phyloP scores from a whole-genome alignment of 2,888 invertebrate genomes.

The Calameuta pallipes region DNA sequence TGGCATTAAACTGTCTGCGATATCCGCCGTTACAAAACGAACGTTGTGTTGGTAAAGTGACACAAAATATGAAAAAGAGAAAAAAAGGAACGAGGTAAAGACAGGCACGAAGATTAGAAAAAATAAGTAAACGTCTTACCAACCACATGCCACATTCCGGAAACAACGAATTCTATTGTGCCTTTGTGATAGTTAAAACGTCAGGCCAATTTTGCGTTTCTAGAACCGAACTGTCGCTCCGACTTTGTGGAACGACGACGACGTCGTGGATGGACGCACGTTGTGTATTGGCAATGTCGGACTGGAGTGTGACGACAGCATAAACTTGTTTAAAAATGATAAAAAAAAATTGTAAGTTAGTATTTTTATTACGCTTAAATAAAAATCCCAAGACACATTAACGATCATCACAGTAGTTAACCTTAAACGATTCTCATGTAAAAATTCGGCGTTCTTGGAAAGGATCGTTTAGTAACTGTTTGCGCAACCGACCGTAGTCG shows the following conservation, averaged over 20 bases:
- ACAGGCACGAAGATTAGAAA: slow-evolving; percentile 19
- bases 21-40: slow-evolving; percentile 59
- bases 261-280: neutral
- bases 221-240: neutral
- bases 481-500: neutral
- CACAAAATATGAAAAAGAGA: slow-evolving; percentile 24
- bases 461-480: neutral
- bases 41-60: slow-evolving; percentile 26
- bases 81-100: slow-evolving; percentile 2
- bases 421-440: neutral
- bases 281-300: neutral
- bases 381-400: neutral
- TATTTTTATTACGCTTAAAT: neutral
- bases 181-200: slow-evolving; percentile 65
- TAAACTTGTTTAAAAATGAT: neutral
- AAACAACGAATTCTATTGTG: slow-evolving; percentile 65
- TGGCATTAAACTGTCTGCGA: slow-evolving; percentile 60
- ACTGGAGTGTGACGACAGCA: neutral
- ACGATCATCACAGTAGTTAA: neutral
- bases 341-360: neutral
- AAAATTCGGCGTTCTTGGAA: neutral
- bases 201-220: slow-evolving; percentile 58
- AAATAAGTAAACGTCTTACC: slow-evolving; percentile 41
- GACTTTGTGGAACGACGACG: neutral
- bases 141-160: slow-evolving; percentile 58